Evolutionary conservation across 2,888 invertebrate species (phyloP), one percentile per base, ranked within the genome.

Genomic region (Catocala sponsa): DNA sequence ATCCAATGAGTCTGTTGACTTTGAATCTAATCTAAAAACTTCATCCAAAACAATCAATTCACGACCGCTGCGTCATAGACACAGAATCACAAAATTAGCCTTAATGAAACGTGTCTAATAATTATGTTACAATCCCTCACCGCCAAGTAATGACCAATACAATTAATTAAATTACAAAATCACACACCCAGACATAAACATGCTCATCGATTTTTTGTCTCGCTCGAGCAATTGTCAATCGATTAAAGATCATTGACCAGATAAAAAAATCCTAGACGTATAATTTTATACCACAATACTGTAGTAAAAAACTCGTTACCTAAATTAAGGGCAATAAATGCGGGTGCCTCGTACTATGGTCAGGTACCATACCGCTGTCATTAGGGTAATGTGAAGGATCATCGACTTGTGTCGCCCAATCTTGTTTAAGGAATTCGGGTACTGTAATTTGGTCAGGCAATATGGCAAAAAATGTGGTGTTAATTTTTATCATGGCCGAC

Each of bases 241-340:
- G 74, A 80, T 79, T 74, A 78, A 68, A 56, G 56, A 65, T 57
- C 65, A 59, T 55, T 59, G 67, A 35, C 48, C 60, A 64, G 38
- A 33, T 57, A 63, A 79, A 79, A n/a, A 70, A 56, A 55, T 82
- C 80, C 87, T 87, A 88, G 84, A 80, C 77, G 72, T 82, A 80
- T 90, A 89, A 90, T 90, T 90, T 88, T 83, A 59, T 57, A 46
- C 67, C 58, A 74, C 74, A 68, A 71, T 62, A 70, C 55, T 65
- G 73, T 75, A 72, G 76, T 81, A 84, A 91, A 90, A 90, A 91
- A 89, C 90, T 91, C 87, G 90, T 91, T 91, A 89, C 78, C 78
- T 85, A 87, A 85, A 90, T 91, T 90, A 91, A 85, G 84, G 88
- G 85, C 89, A 89, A 91, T 91, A 91, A 91, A 91, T 83, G 78